Evolutionary conservation across 2,113 vertebrate species (phyloP).

Genomic region (Dryoscopus gambensis): DNA sequence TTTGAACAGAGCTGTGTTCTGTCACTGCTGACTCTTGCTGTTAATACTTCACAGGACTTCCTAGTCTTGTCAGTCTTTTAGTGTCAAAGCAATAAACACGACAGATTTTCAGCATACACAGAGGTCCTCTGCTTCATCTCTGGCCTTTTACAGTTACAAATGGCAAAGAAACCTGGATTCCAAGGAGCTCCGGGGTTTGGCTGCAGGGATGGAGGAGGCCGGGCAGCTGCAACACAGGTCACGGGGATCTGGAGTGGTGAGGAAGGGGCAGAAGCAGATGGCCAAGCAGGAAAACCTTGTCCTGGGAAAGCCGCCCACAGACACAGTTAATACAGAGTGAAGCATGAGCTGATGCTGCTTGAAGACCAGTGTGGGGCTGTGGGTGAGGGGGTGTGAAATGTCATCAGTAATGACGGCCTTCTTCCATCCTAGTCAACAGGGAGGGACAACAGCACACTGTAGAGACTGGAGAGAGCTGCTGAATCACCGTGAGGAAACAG

Average conservation of each 20-base stretch:
- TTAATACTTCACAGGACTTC: not conserved
- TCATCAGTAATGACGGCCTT: fast-evolving
- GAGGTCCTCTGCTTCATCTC: not conserved
- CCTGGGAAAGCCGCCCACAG: not conserved
- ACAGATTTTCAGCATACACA: not conserved
- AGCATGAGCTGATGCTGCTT: not conserved
- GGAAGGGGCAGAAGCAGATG: not conserved
- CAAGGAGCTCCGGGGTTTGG: fast-evolving
- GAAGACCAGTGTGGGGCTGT: fast-evolving
- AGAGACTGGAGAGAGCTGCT: not conserved
- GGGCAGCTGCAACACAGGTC: not conserved
- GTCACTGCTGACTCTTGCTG: not conserved
- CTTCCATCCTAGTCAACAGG: not conserved
- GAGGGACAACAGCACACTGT: not conserved
- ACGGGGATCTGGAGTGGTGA: not conserved
- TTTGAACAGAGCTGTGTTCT: not conserved
- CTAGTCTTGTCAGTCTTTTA: not conserved
- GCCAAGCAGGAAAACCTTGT: not conserved
- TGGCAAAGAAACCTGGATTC: not conserved
- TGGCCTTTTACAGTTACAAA: not conserved
- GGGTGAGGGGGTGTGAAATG: fast-evolving
- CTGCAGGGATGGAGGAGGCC: not conserved
- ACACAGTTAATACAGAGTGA: not conserved
- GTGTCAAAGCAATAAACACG: not conserved
- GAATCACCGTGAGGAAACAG: not conserved